Percentiles rank a stretch among this genome's conserved stretches.
These are phyloP conservation scores for Drosophila paucipuncta DNA, from an alignment of 2,888 invertebrate species.

Conservation along the genomic window DNA sequence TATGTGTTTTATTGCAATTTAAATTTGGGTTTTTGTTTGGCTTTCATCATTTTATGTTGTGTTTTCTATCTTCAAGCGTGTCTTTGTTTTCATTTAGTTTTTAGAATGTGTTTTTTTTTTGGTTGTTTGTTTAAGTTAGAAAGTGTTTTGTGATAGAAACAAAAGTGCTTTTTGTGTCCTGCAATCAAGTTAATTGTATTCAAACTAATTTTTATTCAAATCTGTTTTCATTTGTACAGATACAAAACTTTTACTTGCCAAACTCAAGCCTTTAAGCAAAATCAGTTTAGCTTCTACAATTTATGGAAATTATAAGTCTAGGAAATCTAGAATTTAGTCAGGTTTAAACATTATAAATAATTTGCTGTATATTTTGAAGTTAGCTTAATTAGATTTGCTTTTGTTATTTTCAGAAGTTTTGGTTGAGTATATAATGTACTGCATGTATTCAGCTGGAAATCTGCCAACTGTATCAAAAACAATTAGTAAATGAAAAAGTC, in stretches of 20 bases:
- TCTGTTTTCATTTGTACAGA: slow-evolving; percentile 7
- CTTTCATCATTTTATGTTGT: slow-evolving; percentile 42
- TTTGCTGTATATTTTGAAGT: not conserved
- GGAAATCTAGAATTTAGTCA: not conserved
- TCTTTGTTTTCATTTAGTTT: slow-evolving; percentile 22
- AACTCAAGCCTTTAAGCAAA: not conserved
- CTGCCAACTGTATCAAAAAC: not conserved
- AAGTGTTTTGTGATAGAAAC: slow-evolving; percentile 36
- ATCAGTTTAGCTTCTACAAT: not conserved
- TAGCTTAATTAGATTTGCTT: not conserved
- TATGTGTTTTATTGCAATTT: slow-evolving; percentile 9
- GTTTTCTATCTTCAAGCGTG: slow-evolving; percentile 24
- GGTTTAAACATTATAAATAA: not conserved
- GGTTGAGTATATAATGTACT: not conserved
- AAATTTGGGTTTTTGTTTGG: slow-evolving; percentile 39
- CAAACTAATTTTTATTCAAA: slow-evolving; percentile 14
- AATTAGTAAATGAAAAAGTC: slow-evolving; percentile 47
- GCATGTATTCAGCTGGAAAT: not conserved
- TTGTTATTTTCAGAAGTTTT: not conserved
- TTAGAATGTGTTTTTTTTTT: slow-evolving; percentile 2
- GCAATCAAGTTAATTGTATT: slow-evolving; percentile 4
- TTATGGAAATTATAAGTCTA: not conserved
- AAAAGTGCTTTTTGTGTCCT: not conserved
- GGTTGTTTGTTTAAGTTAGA: slow-evolving; percentile 25
- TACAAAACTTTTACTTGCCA: not conserved